Evolutionary conservation across 2,797 vertebrate species (phyloP), one percentile per base, ranked within the genome.

Genomic region (Champsocephalus gunnari): DNA sequence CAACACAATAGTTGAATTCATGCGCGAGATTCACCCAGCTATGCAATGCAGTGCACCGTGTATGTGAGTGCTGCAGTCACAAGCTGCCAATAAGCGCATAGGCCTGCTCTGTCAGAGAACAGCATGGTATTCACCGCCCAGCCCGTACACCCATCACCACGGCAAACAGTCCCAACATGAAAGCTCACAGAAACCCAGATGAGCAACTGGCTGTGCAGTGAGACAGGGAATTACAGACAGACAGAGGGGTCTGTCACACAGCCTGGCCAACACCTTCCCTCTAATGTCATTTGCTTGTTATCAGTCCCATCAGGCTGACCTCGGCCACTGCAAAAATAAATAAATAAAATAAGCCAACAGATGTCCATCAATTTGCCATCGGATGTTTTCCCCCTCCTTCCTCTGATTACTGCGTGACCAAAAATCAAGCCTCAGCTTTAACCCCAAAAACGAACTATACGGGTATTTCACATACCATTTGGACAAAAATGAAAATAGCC

Each of bases 1-100:
- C 60, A 67, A 90, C 87, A 94, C 93, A 95, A 95, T 92, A 91
- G 90, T 82, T 85, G 86, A 89, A 95, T 94, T 94, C 91, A 94
- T 92, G 89, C 61, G 57, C 58, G 53, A 87, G 91, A 92, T 88
- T 89, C 85, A 89, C 75, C 84, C 86, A 82, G 85, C 90, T 87
- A 89, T 86, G 92, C 84, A 48, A 68, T 32, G 89, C 60, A 72
- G 83, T 69, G 44, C 86, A 79, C 73, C 56, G 61, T 71, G 85
- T 71, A 57, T 72, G 82, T 85, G 85, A 82, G 87, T 32, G 84
- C 70, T 79, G 85, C 75, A 92, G 93, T 93, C 93, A 95, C 93
- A 93, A 88, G 93, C 92, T 93, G 91, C 91, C 93, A 94, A 92
- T 94, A 90, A 94, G 90, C 87, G 85, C 79, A 94, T 81, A 93